A percentile compares a stretch with the other conserved stretches of the same genome.
Conservation (phyloP, 53 echinoderm and acorn worm genomes). For the Holothuria leucospilota region DNA sequence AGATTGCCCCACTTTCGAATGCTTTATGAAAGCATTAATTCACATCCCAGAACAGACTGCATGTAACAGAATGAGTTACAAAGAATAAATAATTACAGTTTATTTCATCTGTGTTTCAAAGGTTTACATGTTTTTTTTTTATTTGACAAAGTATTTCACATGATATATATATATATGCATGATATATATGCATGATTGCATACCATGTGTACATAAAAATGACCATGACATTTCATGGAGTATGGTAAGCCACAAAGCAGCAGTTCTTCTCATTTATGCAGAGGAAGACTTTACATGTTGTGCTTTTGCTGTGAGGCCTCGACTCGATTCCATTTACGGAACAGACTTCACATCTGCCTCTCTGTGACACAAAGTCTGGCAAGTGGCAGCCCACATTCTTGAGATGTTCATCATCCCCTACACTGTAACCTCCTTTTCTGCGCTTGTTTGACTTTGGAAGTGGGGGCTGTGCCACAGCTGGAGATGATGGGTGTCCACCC, state of each 20-base stretch:
- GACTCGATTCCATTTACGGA: conserved; percentile 48
- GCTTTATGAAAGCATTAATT: neutral
- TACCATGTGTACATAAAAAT: neutral
- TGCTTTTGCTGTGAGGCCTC: conserved; percentile 56
- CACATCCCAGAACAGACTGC: neutral
- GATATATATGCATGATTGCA: too few species aligned
- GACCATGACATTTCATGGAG: neutral
- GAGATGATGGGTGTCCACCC: conserved; percentile 49
- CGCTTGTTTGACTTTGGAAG: conserved; percentile 38
- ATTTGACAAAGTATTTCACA: conserved; percentile 23
- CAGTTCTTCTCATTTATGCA: conserved; percentile 40
- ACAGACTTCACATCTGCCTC: conserved; percentile 45
- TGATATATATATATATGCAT: neutral
- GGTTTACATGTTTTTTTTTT: neutral
- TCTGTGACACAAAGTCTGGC: conserved; percentile 48
- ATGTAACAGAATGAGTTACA: conserved; percentile 9
- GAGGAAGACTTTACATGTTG: conserved; percentile 47
- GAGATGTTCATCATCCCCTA: conserved; percentile 50
- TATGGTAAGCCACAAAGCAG: conserved; percentile 31
- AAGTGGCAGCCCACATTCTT: conserved; percentile 58
- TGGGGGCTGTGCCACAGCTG: conserved; percentile 42
- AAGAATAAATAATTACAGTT: neutral
- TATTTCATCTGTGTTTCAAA: neutral
- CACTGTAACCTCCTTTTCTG: conserved; percentile 51
- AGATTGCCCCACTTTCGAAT: neutral